These are phyloP conservation scores for Platichthys stellatus DNA, from an alignment of 2,113 vertebrate species.

Conservation along the genomic window DNA sequence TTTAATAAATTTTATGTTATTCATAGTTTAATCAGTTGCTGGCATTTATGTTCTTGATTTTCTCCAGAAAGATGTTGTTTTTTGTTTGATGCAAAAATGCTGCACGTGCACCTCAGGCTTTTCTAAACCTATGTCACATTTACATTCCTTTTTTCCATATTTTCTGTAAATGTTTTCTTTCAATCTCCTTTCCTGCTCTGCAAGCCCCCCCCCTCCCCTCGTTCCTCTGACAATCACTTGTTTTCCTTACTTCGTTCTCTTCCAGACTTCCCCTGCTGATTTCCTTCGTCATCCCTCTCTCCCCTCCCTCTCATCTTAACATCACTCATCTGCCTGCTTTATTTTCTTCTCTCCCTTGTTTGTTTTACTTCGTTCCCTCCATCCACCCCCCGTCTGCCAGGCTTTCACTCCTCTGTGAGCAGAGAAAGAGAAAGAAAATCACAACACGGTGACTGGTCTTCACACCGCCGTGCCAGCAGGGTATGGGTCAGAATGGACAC, in stretches of 20 bases:
- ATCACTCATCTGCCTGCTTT: conserved; percentile 51
- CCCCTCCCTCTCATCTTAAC: conserved; percentile 39
- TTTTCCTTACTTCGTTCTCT: conserved; percentile 48
- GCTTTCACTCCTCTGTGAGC: conserved; percentile 50
- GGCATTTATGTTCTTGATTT: conserved; percentile 42
- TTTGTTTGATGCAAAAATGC: conserved; percentile 57
- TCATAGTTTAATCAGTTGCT: conserved; percentile 52
- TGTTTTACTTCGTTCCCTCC: conserved; percentile 48
- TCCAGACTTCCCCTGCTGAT: conserved; percentile 45
- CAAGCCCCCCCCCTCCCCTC: conserved; percentile 28
- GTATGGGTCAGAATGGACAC: not conserved
- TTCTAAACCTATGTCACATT: conserved; percentile 36
- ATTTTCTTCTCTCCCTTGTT: conserved; percentile 26
- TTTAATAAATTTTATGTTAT: conserved; percentile 58
- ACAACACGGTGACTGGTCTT: conserved; percentile 46
- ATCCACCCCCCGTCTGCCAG: conserved; percentile 38
- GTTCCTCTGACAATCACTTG: conserved; percentile 61
- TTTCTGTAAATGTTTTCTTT: conserved; percentile 53
- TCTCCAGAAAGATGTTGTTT: conserved; percentile 58
- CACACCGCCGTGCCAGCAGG: conserved; percentile 33
- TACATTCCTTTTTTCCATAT: conserved; percentile 9
- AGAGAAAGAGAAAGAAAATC: conserved; percentile 51
- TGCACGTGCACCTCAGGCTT: conserved; percentile 1
- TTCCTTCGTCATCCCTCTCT: conserved; percentile 29
- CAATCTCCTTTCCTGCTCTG: conserved; percentile 31